These are phyloP conservation scores for Anthoscopus minutus DNA, from an alignment of 2,113 vertebrate genomes.

Conservation along the genomic window DNA sequence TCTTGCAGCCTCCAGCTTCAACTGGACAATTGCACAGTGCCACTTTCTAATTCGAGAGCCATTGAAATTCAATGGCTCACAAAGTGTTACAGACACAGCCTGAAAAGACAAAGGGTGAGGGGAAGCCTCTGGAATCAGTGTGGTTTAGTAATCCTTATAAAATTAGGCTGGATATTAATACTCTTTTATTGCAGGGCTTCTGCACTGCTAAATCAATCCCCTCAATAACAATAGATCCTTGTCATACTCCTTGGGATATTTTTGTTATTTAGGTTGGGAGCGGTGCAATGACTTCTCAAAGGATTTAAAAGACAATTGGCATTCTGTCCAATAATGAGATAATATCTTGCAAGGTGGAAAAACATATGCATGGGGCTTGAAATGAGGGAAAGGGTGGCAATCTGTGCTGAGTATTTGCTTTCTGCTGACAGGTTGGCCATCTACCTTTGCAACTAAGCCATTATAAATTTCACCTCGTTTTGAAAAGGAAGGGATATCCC, in stretches of 20 bases:
- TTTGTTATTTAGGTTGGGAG: slow-evolving; percentile 42
- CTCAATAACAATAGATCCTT: slow-evolving; percentile 40
- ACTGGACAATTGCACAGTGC: neutral
- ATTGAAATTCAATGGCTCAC: slow-evolving; percentile 14
- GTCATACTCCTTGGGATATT: slow-evolving; percentile 6
- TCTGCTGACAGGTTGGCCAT: neutral
- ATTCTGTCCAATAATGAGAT: neutral
- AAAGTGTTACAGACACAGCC: neutral
- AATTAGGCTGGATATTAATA: slow-evolving; percentile 55
- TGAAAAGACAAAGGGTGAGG: slow-evolving; percentile 10
- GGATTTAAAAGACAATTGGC: neutral
- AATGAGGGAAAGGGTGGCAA: neutral
- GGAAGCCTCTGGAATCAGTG: neutral
- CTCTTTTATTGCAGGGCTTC: neutral
- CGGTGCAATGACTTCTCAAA: neutral
- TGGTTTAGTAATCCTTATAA: slow-evolving; percentile 44
- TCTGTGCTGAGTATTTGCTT: neutral
- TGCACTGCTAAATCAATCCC: neutral
- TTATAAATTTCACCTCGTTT: neutral
- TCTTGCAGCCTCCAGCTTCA: neutral
- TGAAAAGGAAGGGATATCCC: neutral
- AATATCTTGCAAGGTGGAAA: neutral
- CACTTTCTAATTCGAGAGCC: neutral
- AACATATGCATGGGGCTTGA: neutral
- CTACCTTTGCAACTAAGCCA: neutral